Evolutionary conservation across 1,140 invertebrate genomes (phyloP), one percentile per base, ranked within the genome.

Genomic region (Drosophila orosa): DNA sequence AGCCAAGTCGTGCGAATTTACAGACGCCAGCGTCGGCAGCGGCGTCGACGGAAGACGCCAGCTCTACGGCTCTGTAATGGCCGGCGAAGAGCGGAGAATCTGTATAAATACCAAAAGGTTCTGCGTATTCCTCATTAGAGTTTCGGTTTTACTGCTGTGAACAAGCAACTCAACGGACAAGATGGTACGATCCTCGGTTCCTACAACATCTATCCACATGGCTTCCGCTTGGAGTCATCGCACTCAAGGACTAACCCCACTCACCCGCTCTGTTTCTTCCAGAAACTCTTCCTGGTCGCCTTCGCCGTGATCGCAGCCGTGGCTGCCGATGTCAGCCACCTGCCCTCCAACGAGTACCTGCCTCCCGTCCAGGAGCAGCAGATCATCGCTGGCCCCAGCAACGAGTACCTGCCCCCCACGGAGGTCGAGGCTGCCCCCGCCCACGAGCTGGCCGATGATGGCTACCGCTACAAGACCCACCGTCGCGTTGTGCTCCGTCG

Each of bases 21-120:
- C 82, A 86, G 75, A 44, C 58, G 71, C 59, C 19, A 33, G n/a
- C 61, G 60, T 19, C 19, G 74, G 52, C 62, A 57, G 44, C 37
- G 74, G 25, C 73, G 67, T 55, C 68, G 40, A 1, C 45, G 42
- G 35, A 31, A 44, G 37, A 50, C 56, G 45, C 59, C 58, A 67
- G 56, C 48, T 79, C 47, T 15, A 50, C 29, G 35, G 33, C 80
- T 62, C 77, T 84, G 84, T 87, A 89, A 87, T 80, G 55, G 63
- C 67, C 60, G 24, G 60, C 62, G 47, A 54, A 81, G 59, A 67
- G 76, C 86, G 74, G 73, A 89, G 86, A 90, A 90, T 80, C 72
- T 89, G 86, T 90, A 90, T 90, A 90, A 90, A 90, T 90, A 90
- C 86, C 87, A 82, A 90, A 90, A 90, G 67, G 86, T 86, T 90